Evolutionary conservation across 2,888 invertebrate genomes (phyloP).

Genomic region (Leptopterna dolabrata): DNA sequence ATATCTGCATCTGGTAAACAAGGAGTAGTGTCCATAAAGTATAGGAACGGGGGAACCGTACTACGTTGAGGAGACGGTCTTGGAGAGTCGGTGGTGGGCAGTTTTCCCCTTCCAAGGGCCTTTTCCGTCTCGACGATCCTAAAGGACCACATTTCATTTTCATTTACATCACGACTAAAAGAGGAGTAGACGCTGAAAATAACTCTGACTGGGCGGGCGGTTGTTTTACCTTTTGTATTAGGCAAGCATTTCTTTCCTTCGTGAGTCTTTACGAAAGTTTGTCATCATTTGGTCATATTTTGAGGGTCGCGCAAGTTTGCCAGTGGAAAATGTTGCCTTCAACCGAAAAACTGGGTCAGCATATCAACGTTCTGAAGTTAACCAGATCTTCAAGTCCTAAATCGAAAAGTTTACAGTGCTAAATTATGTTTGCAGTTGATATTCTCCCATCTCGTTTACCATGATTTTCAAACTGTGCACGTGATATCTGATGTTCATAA

Average conservation of each 20-base stretch:
- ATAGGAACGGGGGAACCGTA: neutral
- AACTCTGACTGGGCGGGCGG: neutral
- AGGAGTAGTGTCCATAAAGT: conserved; percentile 45
- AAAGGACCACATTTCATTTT: conserved; percentile 27
- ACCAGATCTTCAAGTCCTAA: neutral
- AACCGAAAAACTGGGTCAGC: neutral
- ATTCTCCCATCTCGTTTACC: too few species aligned
- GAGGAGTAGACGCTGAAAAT: neutral
- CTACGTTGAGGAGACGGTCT: neutral
- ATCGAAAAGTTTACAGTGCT: too few species aligned
- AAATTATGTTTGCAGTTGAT: too few species aligned
- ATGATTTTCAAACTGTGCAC: too few species aligned
- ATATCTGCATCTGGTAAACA: conserved; percentile 50
- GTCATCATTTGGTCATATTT: neutral
- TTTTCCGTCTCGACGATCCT: neutral
- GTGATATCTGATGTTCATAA: too few species aligned
- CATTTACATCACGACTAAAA: conserved; percentile 12
- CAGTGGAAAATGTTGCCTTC: neutral
- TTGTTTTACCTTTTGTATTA: neutral
- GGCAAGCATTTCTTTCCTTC: neutral
- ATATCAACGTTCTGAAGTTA: neutral
- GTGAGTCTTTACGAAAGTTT: neutral
- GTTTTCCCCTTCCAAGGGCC: neutral
- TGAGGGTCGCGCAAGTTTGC: neutral
- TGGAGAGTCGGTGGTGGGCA: neutral